Percentiles rank a stretch among this genome's conserved stretches.
Conservation (phyloP, 2,888 invertebrate genomes). For the Eudemis profundana region DNA sequence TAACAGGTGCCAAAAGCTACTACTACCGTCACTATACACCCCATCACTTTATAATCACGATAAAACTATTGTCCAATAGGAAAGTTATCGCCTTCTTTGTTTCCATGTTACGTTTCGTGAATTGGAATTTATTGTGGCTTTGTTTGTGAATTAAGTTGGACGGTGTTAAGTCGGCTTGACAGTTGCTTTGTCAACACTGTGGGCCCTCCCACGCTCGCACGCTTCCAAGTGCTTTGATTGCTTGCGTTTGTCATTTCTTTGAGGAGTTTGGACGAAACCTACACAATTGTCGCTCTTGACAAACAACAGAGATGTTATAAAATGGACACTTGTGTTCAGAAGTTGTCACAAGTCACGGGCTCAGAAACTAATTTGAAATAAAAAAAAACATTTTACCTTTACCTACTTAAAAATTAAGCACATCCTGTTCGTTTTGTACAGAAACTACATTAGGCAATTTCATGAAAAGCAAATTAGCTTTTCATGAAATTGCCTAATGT, state of each 20-base stretch:
- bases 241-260: constrained; percentile 31
- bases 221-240: constrained; percentile 40
- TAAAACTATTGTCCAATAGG: constrained; percentile 60
- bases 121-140: constrained; percentile 57
- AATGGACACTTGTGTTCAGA: constrained; percentile 32
- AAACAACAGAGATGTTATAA: constrained; percentile 40
- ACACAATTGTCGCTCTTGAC: constrained; percentile 38
- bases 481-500: too few relatives aligned
- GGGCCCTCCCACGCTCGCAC: constrained; percentile 39
- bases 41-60: constrained; percentile 77
- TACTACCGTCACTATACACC: constrained; percentile 75
- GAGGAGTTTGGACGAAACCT: constrained; percentile 28
- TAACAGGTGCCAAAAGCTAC: constrained; percentile 80
- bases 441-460: too few relatives aligned
- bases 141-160: constrained; percentile 45
- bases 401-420: background rate
- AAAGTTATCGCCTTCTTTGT: constrained; percentile 74
- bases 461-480: too few relatives aligned
- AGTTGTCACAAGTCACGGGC: constrained; percentile 9
- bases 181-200: constrained; percentile 30
- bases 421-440: too few relatives aligned
- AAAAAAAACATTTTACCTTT: too few relatives aligned
- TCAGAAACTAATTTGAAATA: background rate
- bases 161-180: constrained; percentile 37
- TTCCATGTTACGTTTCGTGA: constrained; percentile 53